Base-by-base conservation (phyloP, 2,113 vertebrate genomes). In the Arvicanthis niloticus region DNA sequence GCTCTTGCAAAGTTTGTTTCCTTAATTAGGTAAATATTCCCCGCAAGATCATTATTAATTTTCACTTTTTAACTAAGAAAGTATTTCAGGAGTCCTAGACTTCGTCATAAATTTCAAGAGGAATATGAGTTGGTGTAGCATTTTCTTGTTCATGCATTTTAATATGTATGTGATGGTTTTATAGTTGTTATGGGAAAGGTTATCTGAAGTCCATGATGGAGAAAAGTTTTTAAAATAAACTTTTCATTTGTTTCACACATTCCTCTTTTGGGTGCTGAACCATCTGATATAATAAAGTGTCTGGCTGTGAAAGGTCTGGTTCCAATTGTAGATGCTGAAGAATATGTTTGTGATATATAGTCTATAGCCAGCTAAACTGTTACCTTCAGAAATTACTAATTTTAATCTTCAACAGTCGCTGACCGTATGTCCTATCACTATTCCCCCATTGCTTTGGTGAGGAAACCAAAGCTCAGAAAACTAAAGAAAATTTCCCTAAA, bases 31-130 rank as follows among this genome's bases (percentile, higher is more conserved):
- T 94, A 94, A 95, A 85, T 76, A 88, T 81, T 70, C 56, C 68
- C 80, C 68, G 9, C 45, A 92, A 95, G 68, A 88, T 31, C 56
- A 3, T 94, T 31, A 90, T 95, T 95, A 89, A 89, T 94, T 97
- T 93, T 90, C 34, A 95, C 70, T 84, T 93, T 87, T 96, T 96
- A 85, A 89, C 93, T 93, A 94, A 95, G 86, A 93, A 93, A n/a
- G n/a, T 26, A 19, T 91, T 92, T 86, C 60, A n/a, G 67, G 89
- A 94, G 40, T 53, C 60, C 72, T 77, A 88, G 92, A 40, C 68
- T 17, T 40, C 42, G 24, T 91, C 88, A 92, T 94, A 93, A 88
- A 88, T 93, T 95, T 95, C 91, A 48, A 94, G 62, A 96, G 29
- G 21, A 91, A 84, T 91, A 86, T 86, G 85, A 97, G 90, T 85